Evolutionary conservation across 1,140 invertebrate genomes (phyloP).

Genomic region (Drosophila subpulchrella): DNA sequence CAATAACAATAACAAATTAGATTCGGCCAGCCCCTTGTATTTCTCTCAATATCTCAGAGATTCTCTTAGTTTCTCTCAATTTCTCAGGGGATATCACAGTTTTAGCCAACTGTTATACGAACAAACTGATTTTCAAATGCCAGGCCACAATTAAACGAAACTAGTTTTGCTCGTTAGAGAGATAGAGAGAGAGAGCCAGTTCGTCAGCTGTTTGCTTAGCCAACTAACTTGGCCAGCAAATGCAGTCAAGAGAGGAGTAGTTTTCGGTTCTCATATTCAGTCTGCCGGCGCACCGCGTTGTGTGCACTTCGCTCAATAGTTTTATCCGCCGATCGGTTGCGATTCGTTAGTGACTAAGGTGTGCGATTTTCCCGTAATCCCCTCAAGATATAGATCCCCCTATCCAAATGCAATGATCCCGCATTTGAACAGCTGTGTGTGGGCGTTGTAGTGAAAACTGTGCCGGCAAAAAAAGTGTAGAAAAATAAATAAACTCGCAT

Average conservation of each 20-base stretch:
- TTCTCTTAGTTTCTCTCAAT: constrained; percentile 9
- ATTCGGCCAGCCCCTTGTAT: constrained; percentile 9
- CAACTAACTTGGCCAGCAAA: constrained; percentile 59
- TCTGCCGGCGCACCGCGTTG: constrained; percentile 75
- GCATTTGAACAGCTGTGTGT: constrained; percentile 68
- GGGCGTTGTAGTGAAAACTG: constrained; percentile 32
- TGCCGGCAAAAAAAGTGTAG: constrained; percentile 33
- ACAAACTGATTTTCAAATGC: constrained; percentile 55
- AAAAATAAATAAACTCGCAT: constrained; percentile 15
- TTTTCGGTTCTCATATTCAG: constrained; percentile 32
- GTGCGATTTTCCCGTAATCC: background rate
- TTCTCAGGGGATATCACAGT: constrained; percentile 53
- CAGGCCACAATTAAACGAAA: constrained; percentile 53
- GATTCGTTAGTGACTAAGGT: constrained; percentile 28
- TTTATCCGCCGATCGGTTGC: constrained; percentile 52
- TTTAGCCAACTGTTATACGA: constrained; percentile 48
- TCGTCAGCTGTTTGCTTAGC: constrained; percentile 67
- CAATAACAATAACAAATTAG: constrained; percentile 74
- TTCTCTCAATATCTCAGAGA: background rate
- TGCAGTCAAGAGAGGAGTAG: constrained; percentile 35
- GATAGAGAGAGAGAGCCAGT: constrained; percentile 14
- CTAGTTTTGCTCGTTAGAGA: constrained; percentile 68
- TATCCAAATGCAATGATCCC: constrained; percentile 16
- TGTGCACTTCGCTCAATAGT: constrained; percentile 69
- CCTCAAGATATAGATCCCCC: background rate